Percentiles rank a stretch among this genome's conserved stretches.
phyloP scores from a whole-genome alignment of 2,888 invertebrate genomes.

The Agrotis ipsilon region DNA sequence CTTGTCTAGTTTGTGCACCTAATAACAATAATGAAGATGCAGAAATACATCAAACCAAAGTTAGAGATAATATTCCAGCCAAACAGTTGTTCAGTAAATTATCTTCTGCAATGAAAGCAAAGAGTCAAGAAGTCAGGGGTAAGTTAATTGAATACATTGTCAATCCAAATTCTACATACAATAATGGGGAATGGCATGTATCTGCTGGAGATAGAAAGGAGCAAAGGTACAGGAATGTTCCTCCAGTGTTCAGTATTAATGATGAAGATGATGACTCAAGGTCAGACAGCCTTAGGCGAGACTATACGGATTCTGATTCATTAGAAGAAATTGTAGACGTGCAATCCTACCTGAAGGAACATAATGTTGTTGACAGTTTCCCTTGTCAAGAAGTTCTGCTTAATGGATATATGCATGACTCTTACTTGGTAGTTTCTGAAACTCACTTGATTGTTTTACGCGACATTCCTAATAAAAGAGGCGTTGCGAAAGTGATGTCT shows the following conservation, averaged over 20 bases:
- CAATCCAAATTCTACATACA: conserved; percentile 93
- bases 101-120: conserved; percentile 96
- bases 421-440: conserved; percentile 96
- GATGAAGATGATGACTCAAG: conserved; percentile 93
- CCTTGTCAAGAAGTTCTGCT: conserved; percentile 98
- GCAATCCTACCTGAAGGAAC: conserved; percentile 95
- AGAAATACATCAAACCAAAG: conserved; percentile 70
- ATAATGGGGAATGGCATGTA: conserved; percentile 94
- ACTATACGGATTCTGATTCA: conserved; percentile 91
- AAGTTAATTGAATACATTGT: conserved; percentile 98
- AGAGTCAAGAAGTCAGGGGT: conserved; percentile 97
- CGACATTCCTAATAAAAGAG: conserved; percentile 94
- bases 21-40: conserved; percentile 82
- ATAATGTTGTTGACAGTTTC: conserved; percentile 96
- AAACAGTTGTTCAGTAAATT: conserved; percentile 95
- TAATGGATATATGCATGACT: conserved; percentile 97
- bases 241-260: conserved; percentile 98
- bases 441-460: conserved; percentile 96
- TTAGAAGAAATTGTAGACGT: conserved; percentile 95
- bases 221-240: conserved; percentile 97
- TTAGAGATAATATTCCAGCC: conserved; percentile 86
- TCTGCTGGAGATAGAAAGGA: conserved; percentile 96
- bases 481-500: conserved; percentile 96
- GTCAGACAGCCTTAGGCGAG: conserved; percentile 76
- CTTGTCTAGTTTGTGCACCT: conserved; percentile 95